Conservation (phyloP, 2,888 invertebrate genomes). For the Mycalesis mineus region DNA sequence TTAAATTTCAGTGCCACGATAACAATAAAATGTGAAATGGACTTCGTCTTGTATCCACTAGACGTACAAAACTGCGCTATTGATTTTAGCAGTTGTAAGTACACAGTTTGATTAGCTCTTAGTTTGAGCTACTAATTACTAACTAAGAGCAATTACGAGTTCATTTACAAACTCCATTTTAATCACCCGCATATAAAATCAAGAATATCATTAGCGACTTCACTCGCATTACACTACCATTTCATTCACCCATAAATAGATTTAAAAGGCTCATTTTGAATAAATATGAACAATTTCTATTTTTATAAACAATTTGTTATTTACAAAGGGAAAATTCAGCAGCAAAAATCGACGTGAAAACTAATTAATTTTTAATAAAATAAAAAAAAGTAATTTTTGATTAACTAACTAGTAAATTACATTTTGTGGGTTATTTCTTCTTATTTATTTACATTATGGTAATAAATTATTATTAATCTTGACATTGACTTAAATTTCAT, state of each 20-base stretch:
- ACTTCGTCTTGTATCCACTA: constrained; percentile 80
- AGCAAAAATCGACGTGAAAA: too few species aligned
- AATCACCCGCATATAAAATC: background rate
- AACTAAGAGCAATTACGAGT: background rate
- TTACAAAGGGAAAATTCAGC: too few species aligned
- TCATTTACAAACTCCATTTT: background rate
- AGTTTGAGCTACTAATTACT: background rate
- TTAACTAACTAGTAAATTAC: too few species aligned
- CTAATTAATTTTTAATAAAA: too few species aligned
- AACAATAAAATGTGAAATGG: constrained; percentile 82
- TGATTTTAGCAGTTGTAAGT: constrained; percentile 82
- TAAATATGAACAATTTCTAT: too few species aligned
- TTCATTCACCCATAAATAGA: too few species aligned
- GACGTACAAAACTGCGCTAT: constrained; percentile 81
- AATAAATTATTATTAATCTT: background rate
- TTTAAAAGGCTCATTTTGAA: too few species aligned
- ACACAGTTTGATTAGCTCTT: constrained; percentile 19
- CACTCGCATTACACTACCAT: background rate
- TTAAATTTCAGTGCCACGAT: constrained; percentile 75
- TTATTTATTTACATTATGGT: background rate
- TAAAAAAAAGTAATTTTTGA: too few species aligned
- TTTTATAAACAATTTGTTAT: too few species aligned
- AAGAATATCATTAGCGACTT: background rate
- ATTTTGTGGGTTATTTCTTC: too few species aligned
- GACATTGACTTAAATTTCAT: background rate